Percentiles rank a stretch among this genome's conserved stretches.
These are phyloP conservation scores for Augochlora pura DNA, from an alignment of 1,140 invertebrate species.

Conservation along the genomic window DNA sequence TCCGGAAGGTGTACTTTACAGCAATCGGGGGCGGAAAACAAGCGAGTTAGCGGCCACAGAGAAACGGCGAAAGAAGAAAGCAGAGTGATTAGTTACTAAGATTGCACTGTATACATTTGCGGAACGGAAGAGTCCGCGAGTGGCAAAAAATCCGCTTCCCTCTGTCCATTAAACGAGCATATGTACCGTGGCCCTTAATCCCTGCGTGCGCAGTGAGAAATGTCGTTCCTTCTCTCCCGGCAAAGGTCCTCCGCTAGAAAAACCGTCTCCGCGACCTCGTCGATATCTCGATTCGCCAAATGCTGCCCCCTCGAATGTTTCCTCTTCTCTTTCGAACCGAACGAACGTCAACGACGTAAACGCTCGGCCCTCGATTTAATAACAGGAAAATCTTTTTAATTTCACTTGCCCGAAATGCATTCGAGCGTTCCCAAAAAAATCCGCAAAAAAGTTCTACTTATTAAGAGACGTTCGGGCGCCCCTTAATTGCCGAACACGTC, in stretches of 20 bases:
- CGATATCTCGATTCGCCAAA: too few relatives aligned
- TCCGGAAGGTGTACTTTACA: background rate
- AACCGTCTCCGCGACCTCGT: background rate
- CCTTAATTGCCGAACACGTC: too few relatives aligned
- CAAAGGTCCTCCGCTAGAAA: background rate
- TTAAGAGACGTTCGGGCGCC: too few relatives aligned
- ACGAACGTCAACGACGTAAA: too few relatives aligned
- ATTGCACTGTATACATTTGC: constrained; percentile 30
- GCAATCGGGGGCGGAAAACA: background rate
- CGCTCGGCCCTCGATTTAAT: too few relatives aligned
- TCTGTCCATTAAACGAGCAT: constrained; percentile 14
- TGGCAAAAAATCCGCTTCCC: constrained; percentile 4
- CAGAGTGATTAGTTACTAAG: constrained; percentile 33
- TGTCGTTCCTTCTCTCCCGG: background rate
- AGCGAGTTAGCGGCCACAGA: background rate
- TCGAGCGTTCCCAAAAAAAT: too few relatives aligned
- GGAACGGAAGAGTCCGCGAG: constrained; percentile 3
- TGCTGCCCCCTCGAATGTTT: too few relatives aligned
- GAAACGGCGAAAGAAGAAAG: background rate
- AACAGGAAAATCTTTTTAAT: too few relatives aligned
- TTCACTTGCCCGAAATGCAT: too few relatives aligned
- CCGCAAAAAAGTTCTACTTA: too few relatives aligned
- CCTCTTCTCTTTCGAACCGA: too few relatives aligned
- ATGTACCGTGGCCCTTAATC: background rate
- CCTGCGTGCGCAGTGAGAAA: background rate